Base-by-base conservation (phyloP, 2,797 vertebrate genomes). In the Hafferia zeledoni region DNA sequence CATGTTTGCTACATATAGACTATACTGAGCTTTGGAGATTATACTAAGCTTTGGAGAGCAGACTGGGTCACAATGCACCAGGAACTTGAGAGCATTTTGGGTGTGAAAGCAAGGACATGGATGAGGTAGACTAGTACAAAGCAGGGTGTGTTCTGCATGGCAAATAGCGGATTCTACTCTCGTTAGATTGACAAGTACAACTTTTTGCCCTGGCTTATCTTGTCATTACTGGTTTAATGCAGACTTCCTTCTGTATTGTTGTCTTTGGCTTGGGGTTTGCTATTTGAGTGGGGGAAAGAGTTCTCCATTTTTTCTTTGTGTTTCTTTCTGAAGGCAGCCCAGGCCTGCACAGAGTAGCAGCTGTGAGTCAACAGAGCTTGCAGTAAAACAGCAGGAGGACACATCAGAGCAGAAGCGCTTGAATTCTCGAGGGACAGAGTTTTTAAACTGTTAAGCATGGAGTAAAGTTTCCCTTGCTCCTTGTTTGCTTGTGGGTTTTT, bases 281-380 rank as follows among this genome's bases (percentile, higher is more conserved):
- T 67, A 4, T 92, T 59, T 76, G 39, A 68, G 27, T 35, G 13
- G 13, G 10, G n/a, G 10, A 74, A 57, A 61, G 18, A 30, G 13
- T 71, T 70, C 17, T 57, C 70, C 37, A 10, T 44, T 9, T 71
- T 74, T 46, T 44, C 47, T 8, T 5, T 47, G 60, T 63, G 19
- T 37, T 69, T 81, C 13, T 81, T 69, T 93, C 33, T 77, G 44
- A 72, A 89, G 37, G 43, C 63, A 93, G 56, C 53, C 39, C 49
- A 75, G 68, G 57, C 56, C 68, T 88, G 57, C 63, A 52, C 23
- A 63, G 57, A 63, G 65, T 30, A 91, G 82, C 79, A 95, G 86
- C 79, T 95, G 87, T 33, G 44, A 93, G 35, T 67, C 0, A 1
- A 61, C 44, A 46, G 61, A 83, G 30, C 53, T 94, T 87, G 33